Conservation (phyloP, 2,797 vertebrate genomes). For the Ceryle rudis region DNA sequence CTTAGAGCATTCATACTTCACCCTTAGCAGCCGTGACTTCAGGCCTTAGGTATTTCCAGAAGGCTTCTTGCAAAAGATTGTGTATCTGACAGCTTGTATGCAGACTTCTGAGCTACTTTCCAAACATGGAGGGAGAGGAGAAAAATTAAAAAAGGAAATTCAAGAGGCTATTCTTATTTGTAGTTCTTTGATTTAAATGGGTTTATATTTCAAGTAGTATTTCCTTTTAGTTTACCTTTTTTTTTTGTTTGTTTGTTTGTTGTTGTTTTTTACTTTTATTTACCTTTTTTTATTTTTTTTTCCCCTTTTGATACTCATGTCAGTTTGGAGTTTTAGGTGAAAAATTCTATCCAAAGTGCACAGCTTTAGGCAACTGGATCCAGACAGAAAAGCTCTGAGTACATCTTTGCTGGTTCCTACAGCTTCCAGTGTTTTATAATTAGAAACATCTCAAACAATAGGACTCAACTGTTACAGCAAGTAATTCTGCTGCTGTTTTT, state of each 20-base stretch:
- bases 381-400: not conserved
- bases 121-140: not conserved
- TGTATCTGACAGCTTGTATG: not conserved
- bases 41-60: not conserved
- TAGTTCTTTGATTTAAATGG: not conserved
- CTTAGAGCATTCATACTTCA: not conserved
- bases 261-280: too few species aligned
- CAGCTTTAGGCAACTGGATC: not conserved
- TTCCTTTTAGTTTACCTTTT: not conserved
- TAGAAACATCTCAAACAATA: slow-evolving; percentile 17
- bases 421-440: slow-evolving; percentile 17
- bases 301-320: not conserved
- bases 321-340: not conserved
- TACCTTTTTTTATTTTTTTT: too few species aligned
- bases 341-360: not conserved
- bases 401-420: not conserved
- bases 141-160: not conserved
- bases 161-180: not conserved
- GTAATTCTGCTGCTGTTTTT: not conserved
- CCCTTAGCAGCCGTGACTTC: not conserved
- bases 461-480: not conserved
- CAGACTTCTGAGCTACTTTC: not conserved
- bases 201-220: not conserved
- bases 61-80: not conserved
- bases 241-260: not conserved